phyloP scores from a whole-genome alignment of 2,888 invertebrate genomes.

The Scelioninae gen. 1 region DNA sequence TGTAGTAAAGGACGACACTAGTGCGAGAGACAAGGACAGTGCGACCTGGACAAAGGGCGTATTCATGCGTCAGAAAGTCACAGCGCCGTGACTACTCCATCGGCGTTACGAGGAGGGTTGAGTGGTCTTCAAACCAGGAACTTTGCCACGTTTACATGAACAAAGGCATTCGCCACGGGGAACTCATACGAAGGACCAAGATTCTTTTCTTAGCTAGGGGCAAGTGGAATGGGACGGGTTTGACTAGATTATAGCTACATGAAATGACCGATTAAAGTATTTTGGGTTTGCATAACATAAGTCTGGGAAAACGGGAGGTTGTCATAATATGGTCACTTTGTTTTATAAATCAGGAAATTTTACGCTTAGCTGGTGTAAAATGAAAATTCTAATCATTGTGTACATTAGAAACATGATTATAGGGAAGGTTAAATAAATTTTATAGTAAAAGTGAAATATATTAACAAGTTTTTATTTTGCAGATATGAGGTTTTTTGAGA shows the following conservation, averaged over 20 bases:
- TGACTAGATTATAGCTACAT: slow-evolving; percentile 11
- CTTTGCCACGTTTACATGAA: slow-evolving; percentile 56
- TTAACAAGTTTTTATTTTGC: too few relatives aligned
- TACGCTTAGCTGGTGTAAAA: too few relatives aligned
- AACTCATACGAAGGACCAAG: slow-evolving; percentile 38
- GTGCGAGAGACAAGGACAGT: slow-evolving; percentile 12
- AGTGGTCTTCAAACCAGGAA: slow-evolving; percentile 57
- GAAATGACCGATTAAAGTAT: background rate
- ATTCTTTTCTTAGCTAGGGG: slow-evolving; percentile 25
- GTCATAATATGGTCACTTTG: too few relatives aligned
- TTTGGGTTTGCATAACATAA: background rate
- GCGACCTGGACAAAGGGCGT: slow-evolving; percentile 54
- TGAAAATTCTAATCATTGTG: too few relatives aligned
- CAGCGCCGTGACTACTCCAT: slow-evolving; percentile 57
- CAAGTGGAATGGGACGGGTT: slow-evolving; percentile 13
- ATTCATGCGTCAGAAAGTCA: slow-evolving; percentile 66
- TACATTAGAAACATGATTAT: too few relatives aligned
- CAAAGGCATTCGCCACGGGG: slow-evolving; percentile 42
- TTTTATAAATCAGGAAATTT: too few relatives aligned
- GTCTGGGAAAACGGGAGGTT: background rate
- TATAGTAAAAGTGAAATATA: too few relatives aligned
- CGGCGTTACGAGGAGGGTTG: slow-evolving; percentile 52
- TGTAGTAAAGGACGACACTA: background rate
- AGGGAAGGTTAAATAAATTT: too few relatives aligned
- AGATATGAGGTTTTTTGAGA: too few relatives aligned